phyloP scores from a whole-genome alignment of 1,140 invertebrate genomes.

The Zaprionus vittiger region DNA sequence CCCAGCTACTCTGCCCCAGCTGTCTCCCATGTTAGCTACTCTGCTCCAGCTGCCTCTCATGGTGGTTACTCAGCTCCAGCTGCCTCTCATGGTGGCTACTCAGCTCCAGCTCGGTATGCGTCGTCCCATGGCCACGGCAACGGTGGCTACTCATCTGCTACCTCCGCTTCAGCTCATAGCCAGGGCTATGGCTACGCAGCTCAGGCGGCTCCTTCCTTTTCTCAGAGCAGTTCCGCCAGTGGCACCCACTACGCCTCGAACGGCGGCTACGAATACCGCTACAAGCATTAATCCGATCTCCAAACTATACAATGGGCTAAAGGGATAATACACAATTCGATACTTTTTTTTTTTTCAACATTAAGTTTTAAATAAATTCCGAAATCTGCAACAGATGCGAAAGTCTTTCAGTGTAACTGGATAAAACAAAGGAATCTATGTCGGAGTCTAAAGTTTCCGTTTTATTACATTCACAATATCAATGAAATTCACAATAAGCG shows the following conservation, averaged over 20 bases:
- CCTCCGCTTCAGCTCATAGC: constrained; percentile 16
- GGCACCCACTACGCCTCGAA: constrained; percentile 55
- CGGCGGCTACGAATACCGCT: constrained; percentile 63
- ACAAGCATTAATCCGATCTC: constrained; percentile 51
- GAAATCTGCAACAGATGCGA: not conserved
- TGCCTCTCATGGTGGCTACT: constrained; percentile 1
- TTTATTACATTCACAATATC: not conserved
- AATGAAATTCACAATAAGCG: constrained; percentile 1
- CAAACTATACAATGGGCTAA: constrained; percentile 10
- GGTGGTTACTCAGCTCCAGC: constrained; percentile 26
- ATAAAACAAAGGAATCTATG: not conserved
- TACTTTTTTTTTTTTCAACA: constrained; percentile 10
- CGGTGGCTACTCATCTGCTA: constrained; percentile 8
- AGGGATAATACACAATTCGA: not conserved
- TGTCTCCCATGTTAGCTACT: not conserved
- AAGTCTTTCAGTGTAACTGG: not conserved
- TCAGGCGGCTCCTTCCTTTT: constrained; percentile 4
- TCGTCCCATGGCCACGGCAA: constrained; percentile 28
- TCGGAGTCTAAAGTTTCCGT: constrained; percentile 5
- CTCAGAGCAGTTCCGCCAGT: constrained; percentile 6
- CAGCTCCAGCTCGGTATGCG: constrained; percentile 34
- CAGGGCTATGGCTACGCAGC: constrained; percentile 21
- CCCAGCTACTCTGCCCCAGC: constrained; percentile 22
- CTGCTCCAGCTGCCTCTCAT: constrained; percentile 18
- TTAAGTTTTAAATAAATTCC: not conserved